Conservation (phyloP, 2,797 vertebrate species). For the Semotilus atromaculatus region DNA sequence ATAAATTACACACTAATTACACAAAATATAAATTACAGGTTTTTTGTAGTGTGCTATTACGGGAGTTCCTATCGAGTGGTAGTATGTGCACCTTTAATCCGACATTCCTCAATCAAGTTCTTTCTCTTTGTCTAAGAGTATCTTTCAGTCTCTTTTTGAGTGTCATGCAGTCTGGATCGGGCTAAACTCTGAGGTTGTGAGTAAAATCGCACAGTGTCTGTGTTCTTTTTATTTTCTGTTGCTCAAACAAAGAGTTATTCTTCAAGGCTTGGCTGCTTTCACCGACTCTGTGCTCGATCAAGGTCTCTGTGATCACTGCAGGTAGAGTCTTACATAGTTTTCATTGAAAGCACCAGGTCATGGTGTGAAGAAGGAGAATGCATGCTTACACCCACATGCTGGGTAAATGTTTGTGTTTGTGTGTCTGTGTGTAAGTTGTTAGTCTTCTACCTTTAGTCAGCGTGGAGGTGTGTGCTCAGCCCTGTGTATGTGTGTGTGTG, state of each 20-base stretch:
- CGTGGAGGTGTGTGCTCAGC: not conserved
- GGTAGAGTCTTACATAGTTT: constrained; percentile 10
- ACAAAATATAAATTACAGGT: too few relatives aligned
- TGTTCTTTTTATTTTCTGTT: constrained; percentile 17
- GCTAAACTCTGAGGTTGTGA: not conserved
- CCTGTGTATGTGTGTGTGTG: constrained; percentile 43
- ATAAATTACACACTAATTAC: too few relatives aligned
- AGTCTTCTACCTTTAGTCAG: constrained; percentile 31
- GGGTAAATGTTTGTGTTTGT: constrained; percentile 12
- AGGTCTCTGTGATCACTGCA: constrained; percentile 26
- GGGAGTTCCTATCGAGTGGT: not conserved
- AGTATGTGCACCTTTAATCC: not conserved
- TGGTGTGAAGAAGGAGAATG: constrained; percentile 9
- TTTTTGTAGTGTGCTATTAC: not conserved
- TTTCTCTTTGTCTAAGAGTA: constrained; percentile 3
- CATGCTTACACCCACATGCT: constrained; percentile 23
- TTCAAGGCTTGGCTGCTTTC: constrained; percentile 4
- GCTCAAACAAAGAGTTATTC: constrained; percentile 24
- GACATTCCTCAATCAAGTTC: not conserved
- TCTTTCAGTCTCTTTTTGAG: constrained; percentile 17
- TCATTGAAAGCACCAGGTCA: constrained; percentile 15
- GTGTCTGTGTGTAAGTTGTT: constrained; percentile 12
- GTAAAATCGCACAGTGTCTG: not conserved
- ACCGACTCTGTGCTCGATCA: not conserved
- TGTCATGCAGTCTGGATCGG: not conserved